These are phyloP conservation scores for Xerus inauris DNA, from an alignment of 2,113 vertebrate species.

Conservation along the genomic window DNA sequence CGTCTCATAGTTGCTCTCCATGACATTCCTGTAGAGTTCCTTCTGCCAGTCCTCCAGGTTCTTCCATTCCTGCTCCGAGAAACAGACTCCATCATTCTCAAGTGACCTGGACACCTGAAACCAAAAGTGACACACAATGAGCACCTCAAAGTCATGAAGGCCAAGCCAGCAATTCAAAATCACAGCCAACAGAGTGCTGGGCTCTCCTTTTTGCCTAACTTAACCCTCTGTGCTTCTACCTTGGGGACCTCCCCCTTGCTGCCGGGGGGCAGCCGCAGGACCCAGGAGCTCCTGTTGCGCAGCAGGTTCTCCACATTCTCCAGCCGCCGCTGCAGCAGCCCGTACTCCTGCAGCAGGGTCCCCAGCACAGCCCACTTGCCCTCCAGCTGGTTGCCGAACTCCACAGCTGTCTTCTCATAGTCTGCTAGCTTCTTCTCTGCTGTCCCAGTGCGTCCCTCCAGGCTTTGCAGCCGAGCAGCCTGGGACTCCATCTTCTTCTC, in stretches of 20 bases:
- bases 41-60: constrained; percentile 84
- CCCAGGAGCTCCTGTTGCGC: constrained; percentile 87
- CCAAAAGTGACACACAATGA: background rate
- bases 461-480: constrained; percentile 81
- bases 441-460: constrained; percentile 82
- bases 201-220: background rate
- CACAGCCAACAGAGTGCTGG: background rate
- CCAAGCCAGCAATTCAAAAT: background rate
- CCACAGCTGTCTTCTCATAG: constrained; percentile 83
- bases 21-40: constrained; percentile 79
- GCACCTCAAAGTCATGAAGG: rapidly evolving
- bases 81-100: constrained; percentile 58
- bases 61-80: constrained; percentile 80
- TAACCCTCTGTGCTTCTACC: constrained; percentile 67
- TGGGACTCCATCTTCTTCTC: constrained; percentile 86
- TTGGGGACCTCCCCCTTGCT: constrained; percentile 84
- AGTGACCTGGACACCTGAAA: constrained; percentile 57
- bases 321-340: constrained; percentile 85
- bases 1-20: constrained; percentile 81
- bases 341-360: constrained; percentile 87
- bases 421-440: constrained; percentile 86
- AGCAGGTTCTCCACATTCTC: constrained; percentile 88
- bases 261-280: constrained; percentile 85
- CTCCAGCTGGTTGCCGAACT: constrained; percentile 86
- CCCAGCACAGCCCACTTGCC: constrained; percentile 85